Evolutionary conservation across 2,797 vertebrate genomes (phyloP).

Genomic region (Kryptopterus vitreolus): DNA sequence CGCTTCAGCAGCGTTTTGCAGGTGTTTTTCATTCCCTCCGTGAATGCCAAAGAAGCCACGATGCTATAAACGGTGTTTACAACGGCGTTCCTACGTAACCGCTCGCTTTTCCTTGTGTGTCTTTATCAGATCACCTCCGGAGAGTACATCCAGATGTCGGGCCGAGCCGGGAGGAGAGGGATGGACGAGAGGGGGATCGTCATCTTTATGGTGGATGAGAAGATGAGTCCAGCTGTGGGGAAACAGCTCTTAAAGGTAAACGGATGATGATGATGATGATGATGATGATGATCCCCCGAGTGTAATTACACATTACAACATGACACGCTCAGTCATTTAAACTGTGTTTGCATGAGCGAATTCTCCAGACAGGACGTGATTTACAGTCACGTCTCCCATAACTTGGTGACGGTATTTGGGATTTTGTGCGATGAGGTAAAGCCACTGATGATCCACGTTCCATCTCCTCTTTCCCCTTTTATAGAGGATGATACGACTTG

Average conservation of each 20-base stretch:
- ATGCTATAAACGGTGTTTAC: neutral
- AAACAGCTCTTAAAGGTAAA: slow-evolving; percentile 96
- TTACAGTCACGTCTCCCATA: neutral
- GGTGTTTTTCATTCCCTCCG: neutral
- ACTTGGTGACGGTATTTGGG: neutral
- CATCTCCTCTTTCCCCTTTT: neutral
- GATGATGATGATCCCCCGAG: neutral
- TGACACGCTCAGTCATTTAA: no score
- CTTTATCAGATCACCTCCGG: slow-evolving; percentile 88
- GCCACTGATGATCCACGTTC: neutral
- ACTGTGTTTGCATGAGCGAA: neutral
- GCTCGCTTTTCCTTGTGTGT: no score
- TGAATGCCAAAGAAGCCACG: neutral
- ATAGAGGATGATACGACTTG: neutral
- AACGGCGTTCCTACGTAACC: no score
- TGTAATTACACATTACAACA: neutral
- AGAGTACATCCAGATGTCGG: slow-evolving; percentile 99
- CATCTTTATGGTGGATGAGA: slow-evolving; percentile 98
- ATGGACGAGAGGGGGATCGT: slow-evolving; percentile 99
- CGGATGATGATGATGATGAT: no score
- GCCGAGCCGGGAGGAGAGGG: slow-evolving; percentile 92
- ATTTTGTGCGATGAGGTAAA: neutral
- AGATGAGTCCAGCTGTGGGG: slow-evolving; percentile 94
- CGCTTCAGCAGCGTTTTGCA: neutral
- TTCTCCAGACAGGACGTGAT: neutral